These are phyloP conservation scores for Zelleria hepariella DNA, from an alignment of 2,888 invertebrate species.

Conservation along the genomic window DNA sequence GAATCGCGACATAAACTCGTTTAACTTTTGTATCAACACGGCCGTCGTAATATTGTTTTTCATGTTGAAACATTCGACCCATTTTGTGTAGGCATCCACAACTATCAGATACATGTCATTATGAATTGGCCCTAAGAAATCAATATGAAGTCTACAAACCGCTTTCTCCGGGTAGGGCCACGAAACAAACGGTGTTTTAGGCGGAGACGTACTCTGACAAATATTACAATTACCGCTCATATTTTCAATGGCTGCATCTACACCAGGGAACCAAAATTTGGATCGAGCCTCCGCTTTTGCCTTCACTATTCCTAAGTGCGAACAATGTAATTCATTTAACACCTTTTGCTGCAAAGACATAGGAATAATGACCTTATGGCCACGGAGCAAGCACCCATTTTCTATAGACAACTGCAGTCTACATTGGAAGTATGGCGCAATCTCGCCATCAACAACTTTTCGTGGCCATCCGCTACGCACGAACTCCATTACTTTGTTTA, in stretches of 20 bases:
- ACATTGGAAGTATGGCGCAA: constrained; percentile 1
- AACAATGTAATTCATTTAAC: neutral
- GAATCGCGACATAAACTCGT: neutral
- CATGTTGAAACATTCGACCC: neutral
- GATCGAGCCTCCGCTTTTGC: neutral
- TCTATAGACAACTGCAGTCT: neutral
- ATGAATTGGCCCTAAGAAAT: neutral
- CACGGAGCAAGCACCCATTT: neutral
- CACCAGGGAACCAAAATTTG: neutral
- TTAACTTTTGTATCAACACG: neutral
- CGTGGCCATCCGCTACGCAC: neutral
- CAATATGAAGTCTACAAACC: neutral
- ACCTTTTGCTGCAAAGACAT: neutral
- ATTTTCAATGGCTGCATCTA: neutral
- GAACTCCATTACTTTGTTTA: neutral
- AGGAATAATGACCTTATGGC: constrained; percentile 3
- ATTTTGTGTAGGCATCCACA: neutral
- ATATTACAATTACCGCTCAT: neutral
- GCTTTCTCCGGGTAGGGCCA: neutral
- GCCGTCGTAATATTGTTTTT: neutral
- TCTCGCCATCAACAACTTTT: neutral
- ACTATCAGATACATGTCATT: neutral
- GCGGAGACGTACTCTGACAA: neutral
- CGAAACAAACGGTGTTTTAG: neutral
- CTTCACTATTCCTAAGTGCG: neutral